Evolutionary conservation across 2,888 invertebrate genomes (phyloP), one percentile per base, ranked within the genome.

Genomic region (Lapara coniferarum): DNA sequence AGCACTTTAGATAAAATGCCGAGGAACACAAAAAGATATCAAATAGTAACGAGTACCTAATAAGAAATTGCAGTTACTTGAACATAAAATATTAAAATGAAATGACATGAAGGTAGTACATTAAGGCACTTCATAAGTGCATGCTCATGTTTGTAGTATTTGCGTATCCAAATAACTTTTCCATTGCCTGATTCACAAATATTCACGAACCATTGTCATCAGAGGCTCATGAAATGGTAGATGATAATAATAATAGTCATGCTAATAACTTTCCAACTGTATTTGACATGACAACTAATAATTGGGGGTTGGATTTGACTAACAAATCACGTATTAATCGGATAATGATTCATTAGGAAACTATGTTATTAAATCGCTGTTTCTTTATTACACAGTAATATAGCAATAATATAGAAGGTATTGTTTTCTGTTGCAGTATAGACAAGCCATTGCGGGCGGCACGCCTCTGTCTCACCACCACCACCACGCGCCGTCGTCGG

Each of bases 381-480:
- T 30, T n/a, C 7, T 44, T 52, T 66, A 6, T 57, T 49, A 12
- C 63, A 25, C 51, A 56, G 69, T 59, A 71, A 67, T 37, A 56
- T 25, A 46, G 5, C 16, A 67, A 16, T 68, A 66, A 19, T 58
- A 66, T 44, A 44, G 19, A 49, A 59, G 5, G 6, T 56, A 12
- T 37, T 69, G 59, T 71, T 79, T 77, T 85, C 82, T 85, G 71
- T 90, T 90, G 73, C 96, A 98, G 98, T 98, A 98, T 94, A 97
- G 97, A 86, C 97, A 97, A 95, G 97, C 97, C 83, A 96, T 98
- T 88, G 96, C 94, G 72, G 90, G 89, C 90, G 94, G 94, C 92
- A 88, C 94, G 86, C 89, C 93, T 78, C 82, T 91, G 81, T 86
- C 85, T 79, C 88, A 88, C 78, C 92, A 85, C 80, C 89, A 86